Conservation (phyloP, 2,797 vertebrate genomes). For the Dendrocincla fuliginosa region DNA sequence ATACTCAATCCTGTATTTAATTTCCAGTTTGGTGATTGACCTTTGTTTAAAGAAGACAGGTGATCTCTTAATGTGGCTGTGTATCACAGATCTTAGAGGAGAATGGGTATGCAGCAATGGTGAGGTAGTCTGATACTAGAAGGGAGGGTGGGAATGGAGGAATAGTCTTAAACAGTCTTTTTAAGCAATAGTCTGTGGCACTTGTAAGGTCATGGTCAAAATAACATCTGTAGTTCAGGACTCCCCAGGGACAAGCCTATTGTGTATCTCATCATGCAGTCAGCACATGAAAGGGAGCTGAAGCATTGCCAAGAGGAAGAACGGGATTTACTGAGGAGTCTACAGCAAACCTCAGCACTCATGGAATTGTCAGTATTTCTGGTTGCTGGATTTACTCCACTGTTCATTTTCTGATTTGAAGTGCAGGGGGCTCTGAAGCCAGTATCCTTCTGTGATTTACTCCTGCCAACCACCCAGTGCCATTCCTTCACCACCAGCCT, state of each 20-base stretch:
- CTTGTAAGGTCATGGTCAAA: background rate
- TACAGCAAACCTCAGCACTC: background rate
- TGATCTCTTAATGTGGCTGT: background rate
- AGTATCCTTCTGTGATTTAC: background rate
- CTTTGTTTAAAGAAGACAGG: background rate
- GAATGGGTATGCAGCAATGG: background rate
- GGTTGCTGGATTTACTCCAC: background rate
- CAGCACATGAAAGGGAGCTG: background rate
- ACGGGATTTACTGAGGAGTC: background rate
- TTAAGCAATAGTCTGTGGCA: background rate
- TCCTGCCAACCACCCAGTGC: background rate
- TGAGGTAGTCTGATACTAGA: background rate
- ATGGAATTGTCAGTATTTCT: background rate
- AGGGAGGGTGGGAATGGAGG: background rate
- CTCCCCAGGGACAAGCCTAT: background rate
- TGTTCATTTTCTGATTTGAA: background rate
- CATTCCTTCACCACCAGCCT: background rate
- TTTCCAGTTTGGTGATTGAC: background rate
- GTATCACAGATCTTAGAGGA: background rate
- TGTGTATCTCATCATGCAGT: accelerated
- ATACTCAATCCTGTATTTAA: background rate
- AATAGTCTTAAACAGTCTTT: background rate
- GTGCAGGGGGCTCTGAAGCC: accelerated
- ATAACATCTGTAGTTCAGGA: background rate
- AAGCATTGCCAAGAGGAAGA: background rate